Evolutionary conservation across 2,113 vertebrate genomes (phyloP).

Genomic region (Oryzias melastigma): DNA sequence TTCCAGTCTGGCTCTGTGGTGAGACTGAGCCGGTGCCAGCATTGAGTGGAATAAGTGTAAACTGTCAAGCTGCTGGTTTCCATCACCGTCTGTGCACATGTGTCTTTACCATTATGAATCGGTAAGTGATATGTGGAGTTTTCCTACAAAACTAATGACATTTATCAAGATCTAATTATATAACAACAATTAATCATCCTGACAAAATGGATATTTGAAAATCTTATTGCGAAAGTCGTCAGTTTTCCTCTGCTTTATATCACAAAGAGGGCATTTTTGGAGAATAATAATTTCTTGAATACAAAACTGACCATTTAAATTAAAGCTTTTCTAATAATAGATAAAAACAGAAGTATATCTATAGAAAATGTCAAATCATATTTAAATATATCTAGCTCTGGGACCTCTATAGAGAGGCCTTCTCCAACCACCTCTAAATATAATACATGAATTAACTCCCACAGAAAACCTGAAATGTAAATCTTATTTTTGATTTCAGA

Average conservation of each 20-base stretch:
- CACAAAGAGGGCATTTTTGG: too few species aligned
- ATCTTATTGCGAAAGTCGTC: too few species aligned
- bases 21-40: conserved; percentile 41
- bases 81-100: conserved; percentile 43
- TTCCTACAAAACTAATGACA: not conserved
- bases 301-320: not conserved
- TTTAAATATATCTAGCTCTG: not conserved
- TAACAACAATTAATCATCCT: not conserved
- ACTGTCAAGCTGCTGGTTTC: conserved; percentile 33
- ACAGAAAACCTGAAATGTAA: too few species aligned
- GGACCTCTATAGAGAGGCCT: too few species aligned
- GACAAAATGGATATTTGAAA: too few species aligned
- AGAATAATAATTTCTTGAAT: not conserved
- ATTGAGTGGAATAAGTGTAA: conserved; percentile 9
- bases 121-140: conserved; percentile 6
- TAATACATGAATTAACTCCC: too few species aligned
- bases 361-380: conserved; percentile 8
- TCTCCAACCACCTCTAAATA: too few species aligned
- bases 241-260: too few species aligned
- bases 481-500: too few species aligned
- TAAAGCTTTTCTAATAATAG: not conserved
- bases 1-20: conserved; percentile 28
- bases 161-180: conserved; percentile 4
- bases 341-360: not conserved
- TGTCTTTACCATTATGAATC: conserved; percentile 33